A percentile compares a stretch with the other conserved stretches of the same genome.
Evolutionary conservation across 2,113 vertebrate species (phyloP).

Genomic region (Galemys pyrenaicus): DNA sequence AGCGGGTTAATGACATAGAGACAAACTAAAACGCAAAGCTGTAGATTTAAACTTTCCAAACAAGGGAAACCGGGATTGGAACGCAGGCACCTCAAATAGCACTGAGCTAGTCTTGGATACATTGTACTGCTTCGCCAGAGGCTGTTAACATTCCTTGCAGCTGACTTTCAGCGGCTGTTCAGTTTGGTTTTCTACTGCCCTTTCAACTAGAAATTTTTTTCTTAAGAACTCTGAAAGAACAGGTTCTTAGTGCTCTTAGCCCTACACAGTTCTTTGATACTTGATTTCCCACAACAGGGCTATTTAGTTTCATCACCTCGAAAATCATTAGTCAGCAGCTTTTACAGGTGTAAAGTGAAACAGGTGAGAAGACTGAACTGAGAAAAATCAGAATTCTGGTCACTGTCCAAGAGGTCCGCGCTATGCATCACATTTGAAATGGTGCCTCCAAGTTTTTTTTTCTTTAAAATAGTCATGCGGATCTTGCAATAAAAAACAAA

Average conservation of each 20-base stretch:
- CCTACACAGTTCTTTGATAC: neutral
- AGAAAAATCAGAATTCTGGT: neutral
- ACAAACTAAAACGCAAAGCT: neutral
- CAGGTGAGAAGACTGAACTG: neutral
- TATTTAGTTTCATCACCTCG: neutral
- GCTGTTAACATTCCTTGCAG: neutral
- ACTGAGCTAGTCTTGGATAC: neutral
- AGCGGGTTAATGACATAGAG: neutral
- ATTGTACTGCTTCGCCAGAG: neutral
- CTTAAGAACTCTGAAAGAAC: slow-evolving; percentile 27
- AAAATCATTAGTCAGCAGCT: neutral
- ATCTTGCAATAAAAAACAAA: neutral
- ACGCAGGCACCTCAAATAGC: neutral
- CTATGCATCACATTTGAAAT: neutral
- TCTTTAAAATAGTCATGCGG: neutral
- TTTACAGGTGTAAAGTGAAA: neutral
- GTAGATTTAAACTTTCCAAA: neutral
- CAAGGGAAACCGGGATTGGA: neutral
- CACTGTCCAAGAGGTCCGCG: neutral
- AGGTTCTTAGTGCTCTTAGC: neutral
- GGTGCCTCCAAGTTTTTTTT: neutral
- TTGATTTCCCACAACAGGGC: neutral
- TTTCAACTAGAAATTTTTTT: neutral
- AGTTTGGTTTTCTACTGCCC: neutral
- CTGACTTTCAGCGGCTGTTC: too few species aligned